phyloP scores from a whole-genome alignment of 2,113 vertebrate species.

The Meriones unguiculatus region DNA sequence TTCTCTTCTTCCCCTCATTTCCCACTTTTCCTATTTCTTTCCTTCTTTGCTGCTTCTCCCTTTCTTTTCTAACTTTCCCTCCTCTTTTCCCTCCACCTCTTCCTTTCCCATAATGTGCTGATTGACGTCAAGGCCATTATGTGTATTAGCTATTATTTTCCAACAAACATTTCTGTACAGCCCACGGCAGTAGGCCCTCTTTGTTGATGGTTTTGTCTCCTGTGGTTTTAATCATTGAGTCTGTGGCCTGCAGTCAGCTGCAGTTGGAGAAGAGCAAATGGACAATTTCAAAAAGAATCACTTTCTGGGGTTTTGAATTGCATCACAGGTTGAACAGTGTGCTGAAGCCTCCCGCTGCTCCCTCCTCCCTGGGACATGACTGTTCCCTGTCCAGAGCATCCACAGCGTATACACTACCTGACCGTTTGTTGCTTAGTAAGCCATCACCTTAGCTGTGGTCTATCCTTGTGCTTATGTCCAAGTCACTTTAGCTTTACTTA shows the following conservation, averaged over 20 bases:
- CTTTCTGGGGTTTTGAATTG: no score
- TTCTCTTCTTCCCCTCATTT: no score
- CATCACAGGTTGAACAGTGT: not conserved
- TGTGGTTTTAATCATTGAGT: not conserved
- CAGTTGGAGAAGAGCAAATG: not conserved
- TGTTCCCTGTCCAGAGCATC: not conserved
- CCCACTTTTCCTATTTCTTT: not conserved
- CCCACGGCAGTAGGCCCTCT: not conserved
- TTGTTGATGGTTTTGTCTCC: not conserved
- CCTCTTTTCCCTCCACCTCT: not conserved
- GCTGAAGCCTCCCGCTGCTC: not conserved
- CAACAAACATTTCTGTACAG: not conserved
- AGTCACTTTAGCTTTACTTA: not conserved
- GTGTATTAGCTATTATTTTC: not conserved
- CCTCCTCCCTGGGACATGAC: not conserved
- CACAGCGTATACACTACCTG: not conserved
- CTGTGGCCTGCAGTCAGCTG: not conserved
- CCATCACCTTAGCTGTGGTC: not conserved
- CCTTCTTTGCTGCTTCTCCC: no score
- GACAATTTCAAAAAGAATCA: not conserved
- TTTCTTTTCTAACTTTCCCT: not conserved
- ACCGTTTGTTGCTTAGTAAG: not conserved
- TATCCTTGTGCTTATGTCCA: not conserved
- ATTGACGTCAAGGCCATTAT: not conserved
- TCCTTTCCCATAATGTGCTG: not conserved